phyloP scores from a whole-genome alignment of 2,797 vertebrate species.

The Myiothlypis coronata region DNA sequence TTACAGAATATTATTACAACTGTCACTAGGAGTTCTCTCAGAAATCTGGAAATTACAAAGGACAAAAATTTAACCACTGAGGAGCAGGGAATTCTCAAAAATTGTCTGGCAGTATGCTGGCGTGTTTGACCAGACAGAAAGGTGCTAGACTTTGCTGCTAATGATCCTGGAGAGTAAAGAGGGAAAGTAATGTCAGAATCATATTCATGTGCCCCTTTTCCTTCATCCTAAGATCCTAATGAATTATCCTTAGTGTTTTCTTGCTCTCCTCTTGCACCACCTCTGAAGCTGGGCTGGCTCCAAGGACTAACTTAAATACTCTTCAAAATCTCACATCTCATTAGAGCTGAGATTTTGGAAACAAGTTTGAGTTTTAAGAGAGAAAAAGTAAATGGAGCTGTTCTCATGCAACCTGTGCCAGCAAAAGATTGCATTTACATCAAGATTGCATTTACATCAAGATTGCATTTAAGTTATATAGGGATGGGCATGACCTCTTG shows the following conservation, averaged over 20 bases:
- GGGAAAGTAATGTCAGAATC: neutral
- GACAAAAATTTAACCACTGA: slow-evolving; percentile 52
- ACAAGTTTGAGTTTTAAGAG: neutral
- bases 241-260: neutral
- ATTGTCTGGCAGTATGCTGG: neutral
- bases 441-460: too few species aligned
- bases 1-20: slow-evolving; percentile 64
- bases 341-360: neutral
- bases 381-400: neutral
- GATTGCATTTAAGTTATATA: neutral
- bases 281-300: neutral
- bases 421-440: too few species aligned
- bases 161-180: neutral
- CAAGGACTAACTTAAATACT: neutral
- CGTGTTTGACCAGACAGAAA: neutral
- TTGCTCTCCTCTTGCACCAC: neutral
- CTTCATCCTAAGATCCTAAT: neutral
- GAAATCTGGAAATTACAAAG: slow-evolving; percentile 54
- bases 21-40: slow-evolving; percentile 57
- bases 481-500: neutral
- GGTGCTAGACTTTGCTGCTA: neutral
- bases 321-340: neutral
- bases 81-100: slow-evolving; percentile 32
- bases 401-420: neutral
- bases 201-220: neutral